Base-by-base conservation (phyloP, 2,888 invertebrate genomes). In the Polymixis flavicincta region DNA sequence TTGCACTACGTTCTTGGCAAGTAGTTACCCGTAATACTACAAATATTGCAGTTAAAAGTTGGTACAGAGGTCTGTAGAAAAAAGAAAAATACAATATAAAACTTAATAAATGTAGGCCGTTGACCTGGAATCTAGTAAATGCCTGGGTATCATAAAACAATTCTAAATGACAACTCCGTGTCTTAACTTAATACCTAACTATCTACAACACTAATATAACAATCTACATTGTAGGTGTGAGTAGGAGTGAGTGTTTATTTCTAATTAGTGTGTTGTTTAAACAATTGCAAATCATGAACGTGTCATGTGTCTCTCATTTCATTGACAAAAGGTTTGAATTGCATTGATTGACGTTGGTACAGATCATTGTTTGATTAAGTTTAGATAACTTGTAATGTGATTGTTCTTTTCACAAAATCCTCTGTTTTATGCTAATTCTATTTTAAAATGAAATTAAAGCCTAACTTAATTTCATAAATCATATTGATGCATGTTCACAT, bases 341-440 rank as follows among this genome's bases (percentile, higher is more conserved):
- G 22, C 42, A 50, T 14, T 75, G 14, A 50, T 66, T 14, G 28
- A 32, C 19, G 8, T 57, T 22, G 50, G 14, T 45, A 28, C 22
- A 60, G 45, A 76, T 54, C 14, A 59, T 19, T 25, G 42, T 61
- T 48, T n/a, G 54, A 42, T 37, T 76, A 68, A n/a, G 77, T 55
- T 76, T n/a, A 76, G 77, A 69, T 61, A 68, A 37, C 14, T 9
- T 63, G 25, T 25, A 59, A 60, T 25, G 22, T 17, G 45, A 74
- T 48, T 64, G 64, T 64, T 22, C 3, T 54, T 2, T 19, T 50
- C 9, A 48, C 14, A 42, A 59, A 28, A 5, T 17, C 8, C 65
- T 50, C 14, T 59, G 50, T 28, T 70, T 37, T 48, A 50, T 9
- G 50, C 6, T 32, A 14, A 14, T n/a, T 14, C 61, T n/a, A 37